Base-by-base conservation (phyloP, 1,140 invertebrate species). In the Ips nitidus region DNA sequence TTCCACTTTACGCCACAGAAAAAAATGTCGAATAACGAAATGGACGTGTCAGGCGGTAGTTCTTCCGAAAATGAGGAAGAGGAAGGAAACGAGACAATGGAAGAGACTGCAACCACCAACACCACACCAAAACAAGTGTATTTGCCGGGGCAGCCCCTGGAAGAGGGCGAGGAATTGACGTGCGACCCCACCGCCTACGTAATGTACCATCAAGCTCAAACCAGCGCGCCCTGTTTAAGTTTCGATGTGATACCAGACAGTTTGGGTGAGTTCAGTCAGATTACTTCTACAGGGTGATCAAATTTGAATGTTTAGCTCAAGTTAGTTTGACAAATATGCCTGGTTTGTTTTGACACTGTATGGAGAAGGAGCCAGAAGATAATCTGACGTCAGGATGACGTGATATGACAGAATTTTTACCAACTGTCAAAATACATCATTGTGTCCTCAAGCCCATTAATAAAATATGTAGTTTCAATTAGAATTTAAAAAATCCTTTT, bases 161-260 rank as follows among this genome's bases (percentile, higher is more conserved):
- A 90, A 75, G 88, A 91, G 65, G 91, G 88, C 66, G 93, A 95
- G 82, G 89, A 94, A 76, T 82, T 97, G 6, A 89, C 94, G 1
- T 93, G 89, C 76, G 95, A 98, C 81, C 89, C 93, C 76, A 91
- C 92, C 22, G 95, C 95, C 0, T 98, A 98, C 79, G 80, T 90
- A 22, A 92, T 98, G 88, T 84, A 97, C 56, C 95, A 98, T 81
- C 90, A 94, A 78, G 92, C 91, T 1, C 90, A 93, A 78, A 94
- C 94, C 22, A 91, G 91, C 2, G 89, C 92, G n/a, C 94, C 94
- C 1, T 98, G 95, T 79, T 82, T 97, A 4, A 97, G 94, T 82
- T 98, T 98, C 79, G 95, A 97, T 79, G 84, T 97, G 2, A 85
- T 97, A 59, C 78, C 78, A 7, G 89, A 91, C 73, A 87, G 91